phyloP scores from a whole-genome alignment of 2,113 vertebrate species.

The Charina bottae region DNA sequence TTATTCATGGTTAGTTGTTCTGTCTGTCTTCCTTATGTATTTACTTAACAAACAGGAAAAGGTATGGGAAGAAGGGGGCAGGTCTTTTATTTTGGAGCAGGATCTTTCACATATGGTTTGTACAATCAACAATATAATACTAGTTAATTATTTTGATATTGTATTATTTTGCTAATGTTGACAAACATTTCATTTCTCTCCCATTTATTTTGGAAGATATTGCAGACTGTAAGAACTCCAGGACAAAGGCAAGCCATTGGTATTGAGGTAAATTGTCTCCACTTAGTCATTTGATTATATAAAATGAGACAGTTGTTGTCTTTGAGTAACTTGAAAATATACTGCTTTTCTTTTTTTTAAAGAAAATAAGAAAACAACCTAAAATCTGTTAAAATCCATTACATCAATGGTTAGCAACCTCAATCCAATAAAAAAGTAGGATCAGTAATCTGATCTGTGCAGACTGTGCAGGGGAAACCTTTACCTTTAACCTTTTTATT shows the following conservation, averaged over 20 bases:
- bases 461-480: too few relatives aligned
- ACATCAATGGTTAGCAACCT: background rate
- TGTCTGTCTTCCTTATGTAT: background rate
- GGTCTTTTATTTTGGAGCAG: background rate
- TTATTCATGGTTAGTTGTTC: background rate
- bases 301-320: background rate
- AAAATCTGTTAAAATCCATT: background rate
- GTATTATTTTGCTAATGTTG: conserved; percentile 16
- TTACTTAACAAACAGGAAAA: background rate
- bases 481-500: too few relatives aligned
- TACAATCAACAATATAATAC: background rate
- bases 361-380: background rate
- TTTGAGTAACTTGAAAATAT: background rate
- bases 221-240: conserved; percentile 90
- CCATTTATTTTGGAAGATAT: conserved; percentile 78
- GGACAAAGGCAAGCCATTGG: conserved; percentile 92
- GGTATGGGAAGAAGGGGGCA: background rate
- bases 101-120: background rate
- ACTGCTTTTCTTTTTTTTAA: background rate
- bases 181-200: background rate
- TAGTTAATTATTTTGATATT: background rate
- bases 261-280: conserved; percentile 84
- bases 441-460: background rate
- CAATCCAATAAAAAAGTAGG: background rate
- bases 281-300: background rate